Evolutionary conservation across 2,888 invertebrate species (phyloP), one percentile per base, ranked within the genome.

Genomic region (Alloscopus bannaensis): DNA sequence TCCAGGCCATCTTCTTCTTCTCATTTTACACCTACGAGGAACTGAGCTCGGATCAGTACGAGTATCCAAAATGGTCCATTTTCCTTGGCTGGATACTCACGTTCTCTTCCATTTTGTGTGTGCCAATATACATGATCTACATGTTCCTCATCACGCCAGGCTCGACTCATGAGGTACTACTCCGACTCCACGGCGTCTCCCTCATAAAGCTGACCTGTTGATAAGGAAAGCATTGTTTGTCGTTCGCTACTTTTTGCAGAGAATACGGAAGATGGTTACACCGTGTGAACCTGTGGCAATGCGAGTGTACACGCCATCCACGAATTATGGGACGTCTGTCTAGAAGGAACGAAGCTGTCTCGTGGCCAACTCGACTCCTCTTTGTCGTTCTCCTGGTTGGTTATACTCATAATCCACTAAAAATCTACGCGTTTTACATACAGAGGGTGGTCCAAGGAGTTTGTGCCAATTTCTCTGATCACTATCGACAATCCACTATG

Each of bases 71-170:
- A 65, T 96, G 95, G 95, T 94, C 94, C 85, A 92, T 94, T 87
- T 90, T 91, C 66, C 92, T 95, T 70, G 96, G 96, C 24, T 95
- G 95, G 93, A 88, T 92, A 26, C 91, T 97, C 87, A 96, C 96
- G 0, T 92, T 92, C 64, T 95, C 95, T 57, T 96, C 96, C 26
- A 93, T 96, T 81, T 90, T 94, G 80, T 95, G 94, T 88, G 95
- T 97, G 84, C 96, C 96, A 1, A 87, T 92, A 83, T 96, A 95
- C 89, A 94, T 95, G 85, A 86, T 95, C 73, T 96, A 95, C 89
- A 93, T 93, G 88, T 91, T 93, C 85, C 88, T 90, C 72, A 92
- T 91, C 66, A 94, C 93, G 0, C 93, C 93, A 31, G 94, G 94
- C 28, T 90, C 88, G 81, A 87, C 89, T 31, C 82, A 87, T 26